A percentile compares a stretch with the other conserved stretches of the same genome.
Evolutionary conservation across 1,140 invertebrate genomes (phyloP).

Genomic region (Dermatophagoides farinae): DNA sequence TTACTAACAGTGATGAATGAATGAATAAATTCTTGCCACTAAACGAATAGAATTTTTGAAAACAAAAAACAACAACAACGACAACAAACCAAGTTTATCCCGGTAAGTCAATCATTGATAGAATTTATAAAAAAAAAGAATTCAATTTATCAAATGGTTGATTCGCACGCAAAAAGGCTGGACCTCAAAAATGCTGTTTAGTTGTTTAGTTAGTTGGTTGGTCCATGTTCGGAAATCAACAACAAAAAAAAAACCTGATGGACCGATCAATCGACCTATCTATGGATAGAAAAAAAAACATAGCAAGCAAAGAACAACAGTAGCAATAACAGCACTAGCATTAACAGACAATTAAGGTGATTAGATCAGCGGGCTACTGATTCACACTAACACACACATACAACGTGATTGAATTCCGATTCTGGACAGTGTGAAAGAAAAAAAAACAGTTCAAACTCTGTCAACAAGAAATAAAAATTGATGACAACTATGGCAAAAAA

Average conservation of each 20-base stretch:
- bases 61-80: no score
- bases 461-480: background rate
- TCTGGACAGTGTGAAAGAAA: no score
- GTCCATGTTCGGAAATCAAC: background rate
- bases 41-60: no score
- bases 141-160: conserved; percentile 8
- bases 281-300: no score
- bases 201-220: background rate
- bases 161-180: conserved; percentile 3
- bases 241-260: background rate
- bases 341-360: background rate
- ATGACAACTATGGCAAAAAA: background rate
- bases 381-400: background rate
- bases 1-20: no score
- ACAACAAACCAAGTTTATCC: no score
- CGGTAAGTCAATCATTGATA: background rate
- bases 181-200: background rate
- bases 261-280: no score
- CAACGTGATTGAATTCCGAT: background rate
- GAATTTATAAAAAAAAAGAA: background rate
- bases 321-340: background rate
- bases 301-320: no score
- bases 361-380: background rate
- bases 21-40: no score
- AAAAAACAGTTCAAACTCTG: no score